Evolutionary conservation across 2,113 vertebrate genomes (phyloP), one percentile per base, ranked within the genome.

Genomic region (Euleptes europaea): DNA sequence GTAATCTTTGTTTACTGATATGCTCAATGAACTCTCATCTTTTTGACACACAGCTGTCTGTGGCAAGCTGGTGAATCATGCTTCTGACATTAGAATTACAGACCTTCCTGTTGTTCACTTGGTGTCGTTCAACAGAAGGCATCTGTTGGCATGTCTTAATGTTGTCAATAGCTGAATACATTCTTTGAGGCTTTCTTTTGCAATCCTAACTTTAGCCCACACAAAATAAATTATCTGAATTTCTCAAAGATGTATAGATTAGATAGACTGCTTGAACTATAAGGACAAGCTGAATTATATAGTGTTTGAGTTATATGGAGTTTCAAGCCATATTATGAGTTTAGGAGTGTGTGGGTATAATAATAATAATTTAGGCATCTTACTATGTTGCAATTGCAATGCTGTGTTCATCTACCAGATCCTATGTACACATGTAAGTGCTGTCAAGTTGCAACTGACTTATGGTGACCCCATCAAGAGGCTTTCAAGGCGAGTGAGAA

Each of bases 121-220:
- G 26, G 1, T 70, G 70, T 79, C 78, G 1, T n/a, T 82, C 87
- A 42, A 23, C 0, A 1, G 15, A 66, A 7, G 44, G 4, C 0
- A 0, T 11, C 70, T 69, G 8, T 1, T 40, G 1, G 2, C 10
- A 69, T 40, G 73, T 15, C 1, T 1, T 54, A 28, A 26, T 10
- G 7, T 15, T 40, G 17, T 40, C 8, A 31, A 23, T 40, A 40
- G 1, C n/a, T 38, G 69, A 40, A 67, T 23, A 40, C 40, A 42
- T 42, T 66, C 31, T 44, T 33, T 33, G 23, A 42, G 57, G 26
- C 28, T 63, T 78, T 9, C 31, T 3, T 71, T 71, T 26, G 49
- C 21, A 70, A 31, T 51, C n/a, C 23, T 35, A 23, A 49, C 28
- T 17, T 44, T 35, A 60, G 28, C 23, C 38, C 10, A 21, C 11